Evolutionary conservation across 2,113 vertebrate species (phyloP).

Genomic region (Xiphophorus maculatus): DNA sequence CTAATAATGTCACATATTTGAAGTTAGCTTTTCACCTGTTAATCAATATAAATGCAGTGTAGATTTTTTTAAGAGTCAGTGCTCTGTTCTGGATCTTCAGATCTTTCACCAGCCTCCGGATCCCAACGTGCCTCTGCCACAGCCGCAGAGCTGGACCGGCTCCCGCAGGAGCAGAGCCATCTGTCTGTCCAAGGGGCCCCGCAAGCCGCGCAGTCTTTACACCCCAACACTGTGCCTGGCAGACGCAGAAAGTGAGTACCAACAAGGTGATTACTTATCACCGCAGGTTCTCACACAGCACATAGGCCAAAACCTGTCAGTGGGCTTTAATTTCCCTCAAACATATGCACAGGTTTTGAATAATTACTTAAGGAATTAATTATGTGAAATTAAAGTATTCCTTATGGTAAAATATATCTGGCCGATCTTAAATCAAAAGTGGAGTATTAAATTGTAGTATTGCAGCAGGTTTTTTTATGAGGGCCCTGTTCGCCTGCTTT

Average conservation of each 20-base stretch:
- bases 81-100: constrained; percentile 65
- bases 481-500: constrained; percentile 40
- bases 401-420: background rate
- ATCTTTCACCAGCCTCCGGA: constrained; percentile 94
- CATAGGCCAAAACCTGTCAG: background rate
- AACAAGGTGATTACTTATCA: background rate
- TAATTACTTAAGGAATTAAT: background rate
- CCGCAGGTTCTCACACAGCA: constrained; percentile 1
- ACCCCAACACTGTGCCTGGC: constrained; percentile 87
- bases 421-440: background rate
- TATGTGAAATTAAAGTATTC: background rate
- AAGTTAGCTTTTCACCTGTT: no score
- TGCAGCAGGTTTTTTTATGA: constrained; percentile 70
- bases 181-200: constrained; percentile 88
- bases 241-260: constrained; percentile 93
- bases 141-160: constrained; percentile 86
- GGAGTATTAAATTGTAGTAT: background rate
- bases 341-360: background rate
- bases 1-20: no score
- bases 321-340: constrained; percentile 20
- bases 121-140: constrained; percentile 91
- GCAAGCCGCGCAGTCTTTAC: constrained; percentile 90
- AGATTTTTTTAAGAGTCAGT: background rate
- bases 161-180: constrained; percentile 90
- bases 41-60: background rate